Conservation (phyloP, 2,113 vertebrate genomes). For the Tragelaphus strepsiceros region DNA sequence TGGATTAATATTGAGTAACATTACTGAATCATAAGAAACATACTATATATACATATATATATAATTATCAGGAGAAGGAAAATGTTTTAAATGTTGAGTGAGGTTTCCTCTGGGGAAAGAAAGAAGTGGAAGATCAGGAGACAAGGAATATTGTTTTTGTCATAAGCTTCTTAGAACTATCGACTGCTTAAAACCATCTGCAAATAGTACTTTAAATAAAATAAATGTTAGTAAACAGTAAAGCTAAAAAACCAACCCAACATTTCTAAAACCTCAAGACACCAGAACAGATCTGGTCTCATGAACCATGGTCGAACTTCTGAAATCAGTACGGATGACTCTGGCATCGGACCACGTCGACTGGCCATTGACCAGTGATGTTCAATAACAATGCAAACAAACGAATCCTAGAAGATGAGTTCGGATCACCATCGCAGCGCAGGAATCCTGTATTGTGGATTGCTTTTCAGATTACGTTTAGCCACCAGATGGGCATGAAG, state of each 20-base stretch:
- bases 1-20: background rate
- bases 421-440: accelerated
- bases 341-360: accelerated
- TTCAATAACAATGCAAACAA: background rate
- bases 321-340: background rate
- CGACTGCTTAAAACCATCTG: background rate
- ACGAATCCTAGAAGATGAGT: background rate
- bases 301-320: background rate
- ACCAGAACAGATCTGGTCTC: background rate
- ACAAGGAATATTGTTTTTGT: background rate
- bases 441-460: background rate
- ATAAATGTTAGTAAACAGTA: background rate
- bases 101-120: background rate
- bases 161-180: background rate
- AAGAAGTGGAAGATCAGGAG: background rate
- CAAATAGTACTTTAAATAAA: background rate
- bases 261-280: background rate
- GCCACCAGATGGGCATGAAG: background rate
- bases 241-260: background rate
- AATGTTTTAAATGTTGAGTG: background rate
- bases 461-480: background rate
- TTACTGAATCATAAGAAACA: background rate
- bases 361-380: accelerated
- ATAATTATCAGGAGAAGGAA: too few relatives aligned
- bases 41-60: background rate